A percentile compares a stretch with the other conserved stretches of the same genome.
Evolutionary conservation across 1,140 invertebrate genomes (phyloP).

Genomic region (Papilio polytes): DNA sequence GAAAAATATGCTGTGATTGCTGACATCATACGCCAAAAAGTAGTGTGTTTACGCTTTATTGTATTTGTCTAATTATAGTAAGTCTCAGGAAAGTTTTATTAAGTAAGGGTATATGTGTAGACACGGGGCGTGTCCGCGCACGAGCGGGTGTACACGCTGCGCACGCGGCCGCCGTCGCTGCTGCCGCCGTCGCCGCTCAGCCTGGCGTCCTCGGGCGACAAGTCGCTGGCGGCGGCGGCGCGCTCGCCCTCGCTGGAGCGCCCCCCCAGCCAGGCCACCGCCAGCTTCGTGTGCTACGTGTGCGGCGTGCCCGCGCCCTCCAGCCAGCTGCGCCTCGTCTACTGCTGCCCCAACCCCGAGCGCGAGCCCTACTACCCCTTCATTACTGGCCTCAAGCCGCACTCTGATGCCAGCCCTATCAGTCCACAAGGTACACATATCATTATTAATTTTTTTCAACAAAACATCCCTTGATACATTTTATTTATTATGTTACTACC

Average conservation of each 20-base stretch:
- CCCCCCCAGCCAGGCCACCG: constrained; percentile 81
- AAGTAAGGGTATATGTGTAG: constrained; percentile 67
- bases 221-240: constrained; percentile 65
- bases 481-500: too few species aligned
- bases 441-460: too few species aligned
- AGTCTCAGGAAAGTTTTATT: too few species aligned
- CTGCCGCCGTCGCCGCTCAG: constrained; percentile 78
- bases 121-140: constrained; percentile 88
- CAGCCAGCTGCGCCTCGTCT: constrained; percentile 90
- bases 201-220: constrained; percentile 73
- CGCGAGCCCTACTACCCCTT: constrained; percentile 95
- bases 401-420: constrained; percentile 92
- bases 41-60: background rate
- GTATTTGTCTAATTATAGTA: background rate
- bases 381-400: constrained; percentile 90
- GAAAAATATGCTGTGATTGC: too few species aligned
- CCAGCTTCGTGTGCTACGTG: constrained; percentile 94
- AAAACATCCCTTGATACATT: too few species aligned
- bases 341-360: constrained; percentile 93
- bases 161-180: constrained; percentile 88
- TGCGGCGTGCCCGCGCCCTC: constrained; percentile 92
- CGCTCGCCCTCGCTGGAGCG: constrained; percentile 73
- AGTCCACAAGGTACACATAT: constrained; percentile 70
- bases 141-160: constrained; percentile 91
- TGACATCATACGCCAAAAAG: too few species aligned